Conservation (phyloP, 1,140 invertebrate genomes). For the Idris sp. region DNA sequence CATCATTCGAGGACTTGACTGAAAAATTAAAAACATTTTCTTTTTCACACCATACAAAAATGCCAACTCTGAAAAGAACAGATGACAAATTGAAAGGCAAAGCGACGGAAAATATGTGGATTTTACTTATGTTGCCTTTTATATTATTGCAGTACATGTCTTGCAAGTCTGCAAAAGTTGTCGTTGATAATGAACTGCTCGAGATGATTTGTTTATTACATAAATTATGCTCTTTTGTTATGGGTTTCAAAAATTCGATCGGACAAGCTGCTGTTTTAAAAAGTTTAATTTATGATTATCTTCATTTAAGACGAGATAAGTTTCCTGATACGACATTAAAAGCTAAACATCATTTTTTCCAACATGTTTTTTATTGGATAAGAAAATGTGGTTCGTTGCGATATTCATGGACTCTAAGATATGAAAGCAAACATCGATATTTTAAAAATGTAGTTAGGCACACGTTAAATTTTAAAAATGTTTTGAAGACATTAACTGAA, state of each 20-base stretch:
- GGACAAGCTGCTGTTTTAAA: constrained; percentile 35
- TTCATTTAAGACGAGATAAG: constrained; percentile 18
- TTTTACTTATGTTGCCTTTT: constrained; percentile 27
- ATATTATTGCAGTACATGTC: constrained; percentile 10
- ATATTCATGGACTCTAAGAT: constrained; percentile 35
- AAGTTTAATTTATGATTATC: constrained; percentile 31
- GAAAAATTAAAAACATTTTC: constrained; percentile 13
- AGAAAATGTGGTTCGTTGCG: constrained; percentile 38
- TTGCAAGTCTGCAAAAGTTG: constrained; percentile 12
- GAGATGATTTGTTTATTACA: constrained; percentile 52
- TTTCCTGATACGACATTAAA: constrained; percentile 24
- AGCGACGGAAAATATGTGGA: constrained; percentile 25
- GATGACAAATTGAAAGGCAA: constrained; percentile 7
- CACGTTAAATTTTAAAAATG: constrained; percentile 37
- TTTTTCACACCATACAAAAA: constrained; percentile 15
- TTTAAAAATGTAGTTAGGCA: constrained; percentile 30
- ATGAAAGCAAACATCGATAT: constrained; percentile 35
- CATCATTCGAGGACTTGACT: constrained; percentile 20
- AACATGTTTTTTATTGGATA: constrained; percentile 27
- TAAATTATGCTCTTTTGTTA: constrained; percentile 34
- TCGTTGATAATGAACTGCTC: constrained; percentile 11
- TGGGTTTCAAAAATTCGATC: constrained; percentile 29
- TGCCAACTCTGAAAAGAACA: constrained; percentile 9
- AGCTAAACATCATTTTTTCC: constrained; percentile 47
- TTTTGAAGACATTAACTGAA: constrained; percentile 16